These are phyloP conservation scores for Manis pentadactyla DNA, from an alignment of 2,797 vertebrate species.

Conservation along the genomic window DNA sequence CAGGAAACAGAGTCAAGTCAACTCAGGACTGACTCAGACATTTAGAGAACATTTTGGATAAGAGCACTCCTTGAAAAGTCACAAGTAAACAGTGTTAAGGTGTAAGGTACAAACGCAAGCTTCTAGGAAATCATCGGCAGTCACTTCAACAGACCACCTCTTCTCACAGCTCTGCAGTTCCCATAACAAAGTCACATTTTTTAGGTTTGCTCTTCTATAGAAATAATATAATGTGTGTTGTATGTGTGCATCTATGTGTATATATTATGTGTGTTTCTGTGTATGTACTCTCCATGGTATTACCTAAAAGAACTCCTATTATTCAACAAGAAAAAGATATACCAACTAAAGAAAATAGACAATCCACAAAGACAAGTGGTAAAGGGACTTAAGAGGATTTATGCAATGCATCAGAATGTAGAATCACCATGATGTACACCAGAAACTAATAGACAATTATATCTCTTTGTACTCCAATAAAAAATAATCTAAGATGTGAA, in stretches of 20 bases:
- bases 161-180: neutral
- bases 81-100: neutral
- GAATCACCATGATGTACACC: too few species aligned
- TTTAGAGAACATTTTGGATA: conserved; percentile 18
- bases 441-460: too few species aligned
- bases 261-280: neutral
- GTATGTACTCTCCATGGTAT: neutral
- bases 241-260: neutral
- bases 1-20: neutral
- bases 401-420: too few species aligned
- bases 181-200: neutral
- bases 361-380: neutral
- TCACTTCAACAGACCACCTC: neutral
- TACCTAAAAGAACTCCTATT: neutral
- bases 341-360: neutral
- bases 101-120: neutral
- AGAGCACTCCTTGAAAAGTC: neutral
- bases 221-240: neutral
- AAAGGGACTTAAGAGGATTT: too few species aligned
- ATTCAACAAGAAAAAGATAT: neutral
- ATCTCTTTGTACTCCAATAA: too few species aligned
- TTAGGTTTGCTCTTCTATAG: neutral
- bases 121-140: neutral
- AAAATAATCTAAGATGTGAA: neutral
- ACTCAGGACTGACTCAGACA: neutral